These are phyloP conservation scores for Labeo rohita DNA, from an alignment of 2,113 vertebrate species.

Conservation along the genomic window DNA sequence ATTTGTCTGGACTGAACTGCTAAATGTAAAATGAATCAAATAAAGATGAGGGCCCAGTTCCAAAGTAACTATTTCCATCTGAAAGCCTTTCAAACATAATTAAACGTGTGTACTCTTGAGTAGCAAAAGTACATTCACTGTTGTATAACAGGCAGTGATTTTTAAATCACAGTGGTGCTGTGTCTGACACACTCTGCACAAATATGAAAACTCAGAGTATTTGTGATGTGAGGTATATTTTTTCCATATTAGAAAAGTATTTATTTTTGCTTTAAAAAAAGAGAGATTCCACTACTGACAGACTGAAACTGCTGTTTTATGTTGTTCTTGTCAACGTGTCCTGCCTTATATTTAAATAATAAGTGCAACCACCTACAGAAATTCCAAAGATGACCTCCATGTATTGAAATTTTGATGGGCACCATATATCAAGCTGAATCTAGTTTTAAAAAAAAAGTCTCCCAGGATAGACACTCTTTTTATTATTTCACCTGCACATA, in stretches of 20 bases:
- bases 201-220: background rate
- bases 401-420: background rate
- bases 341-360: background rate
- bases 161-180: too few relatives aligned
- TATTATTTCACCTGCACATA: background rate
- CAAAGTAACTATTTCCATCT: slow-evolving; percentile 19
- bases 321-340: background rate
- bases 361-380: background rate
- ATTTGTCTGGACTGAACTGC: background rate
- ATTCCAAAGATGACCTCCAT: background rate
- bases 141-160: background rate
- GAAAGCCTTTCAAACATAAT: slow-evolving; percentile 25
- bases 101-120: background rate
- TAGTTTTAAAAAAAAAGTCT: background rate
- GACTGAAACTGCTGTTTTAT: background rate
- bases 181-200: background rate
- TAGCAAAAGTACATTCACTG: background rate
- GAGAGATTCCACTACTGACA: background rate
- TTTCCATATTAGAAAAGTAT: background rate
- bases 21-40: slow-evolving; percentile 7
- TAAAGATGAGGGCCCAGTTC: slow-evolving; percentile 8
- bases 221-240: background rate
- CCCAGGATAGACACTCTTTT: background rate
- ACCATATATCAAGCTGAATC: background rate
- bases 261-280: background rate